A percentile compares a stretch with the other conserved stretches of the same genome.
Conservation (phyloP, 2,113 vertebrate genomes). For the Apteryx mantelli region DNA sequence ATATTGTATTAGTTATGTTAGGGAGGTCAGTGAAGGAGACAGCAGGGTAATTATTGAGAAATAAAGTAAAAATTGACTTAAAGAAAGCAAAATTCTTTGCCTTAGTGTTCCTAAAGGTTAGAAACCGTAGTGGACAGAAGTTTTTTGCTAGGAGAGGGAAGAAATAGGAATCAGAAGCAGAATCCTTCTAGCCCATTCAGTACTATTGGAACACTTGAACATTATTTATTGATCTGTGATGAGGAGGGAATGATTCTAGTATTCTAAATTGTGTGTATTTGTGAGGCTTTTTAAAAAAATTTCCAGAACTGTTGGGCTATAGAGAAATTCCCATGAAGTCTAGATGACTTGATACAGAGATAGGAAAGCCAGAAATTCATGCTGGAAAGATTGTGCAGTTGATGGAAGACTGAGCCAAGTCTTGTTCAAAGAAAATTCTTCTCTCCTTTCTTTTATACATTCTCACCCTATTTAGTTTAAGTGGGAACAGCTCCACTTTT, state of each 20-base stretch:
- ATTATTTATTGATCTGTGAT: background rate
- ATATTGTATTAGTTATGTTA: background rate
- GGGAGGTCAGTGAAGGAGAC: background rate
- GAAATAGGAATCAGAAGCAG: background rate
- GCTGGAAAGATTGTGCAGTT: background rate
- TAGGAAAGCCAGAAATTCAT: background rate
- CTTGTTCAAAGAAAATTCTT: background rate
- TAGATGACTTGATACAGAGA: background rate
- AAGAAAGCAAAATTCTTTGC: background rate
- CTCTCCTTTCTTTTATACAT: background rate
- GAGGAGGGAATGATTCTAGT: fast-evolving
- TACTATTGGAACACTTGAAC: fast-evolving
- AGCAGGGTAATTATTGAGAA: background rate
- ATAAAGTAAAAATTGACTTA: background rate
- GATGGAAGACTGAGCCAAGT: background rate
- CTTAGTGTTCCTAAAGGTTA: background rate
- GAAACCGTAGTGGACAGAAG: background rate
- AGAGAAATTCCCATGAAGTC: background rate
- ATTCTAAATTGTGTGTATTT: background rate
- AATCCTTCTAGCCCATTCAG: background rate
- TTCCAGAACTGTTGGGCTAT: background rate
- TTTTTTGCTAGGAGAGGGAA: background rate
- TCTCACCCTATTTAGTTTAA: background rate
- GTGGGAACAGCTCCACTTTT: background rate
- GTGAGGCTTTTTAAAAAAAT: background rate